Conservation (phyloP, 2,888 invertebrate genomes). For the Hydroisotoma schaefferi region DNA sequence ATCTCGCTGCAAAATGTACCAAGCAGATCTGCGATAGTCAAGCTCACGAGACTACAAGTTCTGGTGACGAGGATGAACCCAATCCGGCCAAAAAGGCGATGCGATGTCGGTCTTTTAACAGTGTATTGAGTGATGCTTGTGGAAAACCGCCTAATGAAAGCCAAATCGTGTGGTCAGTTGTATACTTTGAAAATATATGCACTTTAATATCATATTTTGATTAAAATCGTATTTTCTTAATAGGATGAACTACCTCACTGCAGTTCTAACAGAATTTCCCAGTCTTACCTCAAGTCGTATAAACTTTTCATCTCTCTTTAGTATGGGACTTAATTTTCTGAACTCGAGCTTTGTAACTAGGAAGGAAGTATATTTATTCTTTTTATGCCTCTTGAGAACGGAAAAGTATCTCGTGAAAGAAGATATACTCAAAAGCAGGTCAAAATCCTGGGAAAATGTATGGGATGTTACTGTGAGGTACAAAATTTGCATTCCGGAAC, state of each 20-base stretch:
- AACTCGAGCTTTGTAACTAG: constrained; percentile 22
- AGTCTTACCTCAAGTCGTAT: constrained; percentile 19
- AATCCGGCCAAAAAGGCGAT: constrained; percentile 35
- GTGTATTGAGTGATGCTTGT: constrained; percentile 31
- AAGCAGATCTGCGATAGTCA: constrained; percentile 24
- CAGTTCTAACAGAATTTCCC: constrained; percentile 37
- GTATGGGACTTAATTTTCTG: constrained; percentile 30
- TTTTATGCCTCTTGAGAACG: constrained; percentile 34
- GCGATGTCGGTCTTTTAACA: constrained; percentile 33
- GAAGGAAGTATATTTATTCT: constrained; percentile 32
- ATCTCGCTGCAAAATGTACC: constrained; percentile 39
- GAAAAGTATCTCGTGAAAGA: constrained; percentile 32
- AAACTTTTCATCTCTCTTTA: constrained; percentile 22
- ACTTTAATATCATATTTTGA: neutral
- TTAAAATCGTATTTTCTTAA: neutral
- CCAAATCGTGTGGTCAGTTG: constrained; percentile 30
- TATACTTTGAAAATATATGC: neutral
- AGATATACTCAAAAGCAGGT: constrained; percentile 13
- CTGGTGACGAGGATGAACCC: constrained; percentile 22
- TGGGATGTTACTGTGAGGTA: constrained; percentile 42
- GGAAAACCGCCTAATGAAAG: constrained; percentile 16
- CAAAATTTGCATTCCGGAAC: neutral
- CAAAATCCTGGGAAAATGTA: constrained; percentile 35
- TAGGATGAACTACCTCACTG: constrained; percentile 39
- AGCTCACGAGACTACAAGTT: constrained; percentile 13